Evolutionary conservation across 2,797 vertebrate species (phyloP).

Genomic region (Darevskia mixta): DNA sequence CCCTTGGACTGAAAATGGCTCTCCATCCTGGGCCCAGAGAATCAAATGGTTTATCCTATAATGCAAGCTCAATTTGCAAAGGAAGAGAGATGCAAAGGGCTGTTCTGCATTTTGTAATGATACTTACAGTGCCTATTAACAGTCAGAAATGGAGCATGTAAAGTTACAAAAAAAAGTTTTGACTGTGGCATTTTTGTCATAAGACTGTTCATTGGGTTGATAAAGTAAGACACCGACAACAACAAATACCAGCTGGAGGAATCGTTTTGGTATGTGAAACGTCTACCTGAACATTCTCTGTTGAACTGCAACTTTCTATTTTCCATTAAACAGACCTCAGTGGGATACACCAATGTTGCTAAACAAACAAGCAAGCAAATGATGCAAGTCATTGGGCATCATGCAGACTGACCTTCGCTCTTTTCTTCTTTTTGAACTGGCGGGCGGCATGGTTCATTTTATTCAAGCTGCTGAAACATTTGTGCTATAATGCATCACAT

Average conservation of each 20-base stretch:
- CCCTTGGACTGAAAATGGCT: background rate
- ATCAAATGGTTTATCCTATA: constrained; percentile 10
- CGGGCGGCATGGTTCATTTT: constrained; percentile 75
- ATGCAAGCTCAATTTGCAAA: background rate
- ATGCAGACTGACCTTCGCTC: constrained; percentile 66
- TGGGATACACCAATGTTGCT: constrained; percentile 63
- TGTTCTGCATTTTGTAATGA: background rate
- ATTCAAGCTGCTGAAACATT: constrained; percentile 82
- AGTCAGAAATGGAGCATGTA: constrained; percentile 24
- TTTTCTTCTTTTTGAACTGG: constrained; percentile 67
- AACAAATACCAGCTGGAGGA: constrained; percentile 1
- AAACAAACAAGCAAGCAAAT: constrained; percentile 65
- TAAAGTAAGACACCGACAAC: constrained; percentile 17
- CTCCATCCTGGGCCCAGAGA: background rate
- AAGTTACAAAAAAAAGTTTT: background rate
- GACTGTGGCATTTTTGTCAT: constrained; percentile 2
- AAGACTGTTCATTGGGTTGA: constrained; percentile 26
- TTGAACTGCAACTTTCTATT: constrained; percentile 32
- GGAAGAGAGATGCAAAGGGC: background rate
- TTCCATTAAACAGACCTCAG: constrained; percentile 40
- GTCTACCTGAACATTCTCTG: constrained; percentile 14
- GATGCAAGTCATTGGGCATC: constrained; percentile 69
- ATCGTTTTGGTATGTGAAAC: constrained; percentile 51
- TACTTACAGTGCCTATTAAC: background rate
- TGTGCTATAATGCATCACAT: constrained; percentile 79